Evolutionary conservation across 2,113 vertebrate species (phyloP).

Genomic region (Oryzias woworae): DNA sequence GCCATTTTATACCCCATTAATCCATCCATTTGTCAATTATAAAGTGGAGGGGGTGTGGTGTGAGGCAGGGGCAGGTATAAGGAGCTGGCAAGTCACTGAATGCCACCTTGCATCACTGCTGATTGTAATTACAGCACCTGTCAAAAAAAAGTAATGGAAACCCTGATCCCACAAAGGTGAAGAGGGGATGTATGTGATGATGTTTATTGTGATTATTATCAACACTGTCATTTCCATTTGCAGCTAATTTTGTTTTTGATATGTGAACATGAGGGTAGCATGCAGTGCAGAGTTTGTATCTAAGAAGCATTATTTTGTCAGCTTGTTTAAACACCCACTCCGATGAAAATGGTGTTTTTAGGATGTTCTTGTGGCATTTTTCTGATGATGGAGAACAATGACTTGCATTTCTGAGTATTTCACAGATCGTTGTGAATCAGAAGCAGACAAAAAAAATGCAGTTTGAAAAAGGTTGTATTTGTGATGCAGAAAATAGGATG

Average conservation of each 20-base stretch:
- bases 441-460: no score
- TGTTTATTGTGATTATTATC: conserved; percentile 39
- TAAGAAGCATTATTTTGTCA: conserved; percentile 20
- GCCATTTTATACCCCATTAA: conserved; percentile 73
- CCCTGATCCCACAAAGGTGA: conserved; percentile 17
- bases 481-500: no score
- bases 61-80: conserved; percentile 29
- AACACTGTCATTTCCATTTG: conserved; percentile 28
- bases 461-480: no score
- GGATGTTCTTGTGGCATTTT: no score
- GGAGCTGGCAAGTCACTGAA: conserved; percentile 53
- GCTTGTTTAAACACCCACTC: no score
- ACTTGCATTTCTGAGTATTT: no score
- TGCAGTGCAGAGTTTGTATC: conserved; percentile 21
- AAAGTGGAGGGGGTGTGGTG: conserved; percentile 40
- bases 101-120: conserved; percentile 55
- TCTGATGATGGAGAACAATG: no score
- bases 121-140: conserved; percentile 54
- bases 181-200: conserved; percentile 18
- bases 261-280: conserved; percentile 23
- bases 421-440: no score
- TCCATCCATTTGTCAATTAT: conserved; percentile 72
- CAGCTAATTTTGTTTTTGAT: conserved; percentile 24
- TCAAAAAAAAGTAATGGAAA: conserved; percentile 28
- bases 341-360: no score